Base-by-base conservation (phyloP, 2,888 invertebrate species). In the Athalia circularis region DNA sequence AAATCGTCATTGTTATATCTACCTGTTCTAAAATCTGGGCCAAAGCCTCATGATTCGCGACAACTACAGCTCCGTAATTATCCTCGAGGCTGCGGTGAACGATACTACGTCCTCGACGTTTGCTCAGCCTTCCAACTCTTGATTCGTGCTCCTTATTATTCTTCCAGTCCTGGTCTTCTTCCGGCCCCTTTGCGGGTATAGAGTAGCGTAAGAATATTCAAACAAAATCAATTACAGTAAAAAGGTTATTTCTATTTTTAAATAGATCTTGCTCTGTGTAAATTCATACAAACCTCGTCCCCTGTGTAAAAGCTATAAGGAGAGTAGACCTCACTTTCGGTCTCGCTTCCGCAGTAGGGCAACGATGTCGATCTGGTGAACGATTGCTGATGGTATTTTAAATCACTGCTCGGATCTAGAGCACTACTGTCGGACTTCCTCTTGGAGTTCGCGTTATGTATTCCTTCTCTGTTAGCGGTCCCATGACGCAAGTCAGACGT, bases 1-100 rank as follows among this genome's bases (percentile, higher is more conserved):
- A 54, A 3, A 54, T 54, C 54, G 54, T 3, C 5, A 43, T 9
- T 4, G n/a, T n/a, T 15, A 5, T 15, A 9, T 68, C 29, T 29
- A 97, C 97, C 93, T 97, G 96, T 91, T 97, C 96, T 81, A 97
- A 92, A 85, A 97, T 95, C 91, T 97, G 96, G 75, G 96, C 96
- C 29, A 97, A 92, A 6, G 97, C 96, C 91, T 97, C 96, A 88
- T 97, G 96, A 92, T 97, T 97, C 80, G 97, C 96, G 57, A 96
- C 95, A 82, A 97, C 95, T 54, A 97, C 96, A 62, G 97, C 97
- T 15, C 96, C 96, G 87, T 97, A 97, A 91, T 97, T 97, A 87
- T 97, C 97, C 88, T 97, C 97, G 81, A 97, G 92, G 88, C 94
- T 96, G 87, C 94, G 95, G 89, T 96, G 96, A 8, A 96, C 95